A percentile compares a stretch with the other conserved stretches of the same genome.
Conservation (phyloP, 1,140 invertebrate species). For the Zaprionus vittiger region DNA sequence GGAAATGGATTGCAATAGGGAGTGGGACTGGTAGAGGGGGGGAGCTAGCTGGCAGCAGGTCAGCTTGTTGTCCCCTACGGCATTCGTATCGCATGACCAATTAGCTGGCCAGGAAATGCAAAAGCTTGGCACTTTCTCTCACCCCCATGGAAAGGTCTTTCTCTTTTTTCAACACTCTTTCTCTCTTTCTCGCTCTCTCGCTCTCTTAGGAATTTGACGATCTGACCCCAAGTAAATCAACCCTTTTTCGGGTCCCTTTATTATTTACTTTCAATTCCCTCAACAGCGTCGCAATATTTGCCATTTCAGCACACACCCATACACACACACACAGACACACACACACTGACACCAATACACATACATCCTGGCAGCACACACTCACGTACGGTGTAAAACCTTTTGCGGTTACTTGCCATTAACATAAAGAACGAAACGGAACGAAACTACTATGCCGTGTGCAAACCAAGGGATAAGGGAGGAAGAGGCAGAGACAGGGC, state of each 20-base stretch:
- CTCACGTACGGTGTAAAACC: conserved; percentile 15
- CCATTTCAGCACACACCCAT: conserved; percentile 42
- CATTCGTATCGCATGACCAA: conserved; percentile 69
- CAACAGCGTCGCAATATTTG: conserved; percentile 66
- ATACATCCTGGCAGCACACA: conserved; percentile 11
- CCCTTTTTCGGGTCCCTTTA: conserved; percentile 35
- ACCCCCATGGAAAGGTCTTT: neutral
- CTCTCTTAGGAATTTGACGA: conserved; percentile 24
- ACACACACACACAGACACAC: conserved; percentile 25
- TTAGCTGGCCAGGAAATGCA: conserved; percentile 52
- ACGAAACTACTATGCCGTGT: conserved; percentile 16
- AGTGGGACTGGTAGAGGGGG: neutral
- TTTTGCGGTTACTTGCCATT: conserved; percentile 44
- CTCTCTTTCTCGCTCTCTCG: neutral
- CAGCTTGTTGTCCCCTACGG: conserved; percentile 1
- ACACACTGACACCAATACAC: conserved; percentile 27
- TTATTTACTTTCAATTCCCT: conserved; percentile 79
- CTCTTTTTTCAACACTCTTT: neutral
- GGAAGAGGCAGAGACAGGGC: neutral
- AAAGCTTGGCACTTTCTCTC: conserved; percentile 11
- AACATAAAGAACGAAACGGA: conserved; percentile 39
- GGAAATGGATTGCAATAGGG: conserved; percentile 1
- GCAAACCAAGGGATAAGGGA: neutral
- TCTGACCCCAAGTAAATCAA: conserved; percentile 38
- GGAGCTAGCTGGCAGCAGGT: neutral